These are phyloP conservation scores for Drosophila kurseongensis DNA, from an alignment of 1,140 invertebrate genomes.

Conservation along the genomic window DNA sequence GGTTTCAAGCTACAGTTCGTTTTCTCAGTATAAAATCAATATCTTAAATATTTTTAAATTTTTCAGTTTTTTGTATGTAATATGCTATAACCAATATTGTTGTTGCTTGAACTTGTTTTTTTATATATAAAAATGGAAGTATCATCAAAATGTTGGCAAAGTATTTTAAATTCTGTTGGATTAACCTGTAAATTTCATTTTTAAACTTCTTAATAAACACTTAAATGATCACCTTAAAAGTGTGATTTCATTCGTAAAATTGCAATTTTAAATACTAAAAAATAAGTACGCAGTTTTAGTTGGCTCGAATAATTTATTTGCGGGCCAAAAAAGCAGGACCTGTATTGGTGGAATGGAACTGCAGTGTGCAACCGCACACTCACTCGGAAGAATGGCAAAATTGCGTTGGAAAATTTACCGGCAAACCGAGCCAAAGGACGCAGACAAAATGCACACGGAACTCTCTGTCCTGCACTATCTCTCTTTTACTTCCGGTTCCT, in stretches of 20 bases:
- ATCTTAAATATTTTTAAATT: too few species aligned
- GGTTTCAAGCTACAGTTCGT: too few species aligned
- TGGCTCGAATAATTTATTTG: slow-evolving; percentile 38
- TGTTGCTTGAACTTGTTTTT: too few species aligned
- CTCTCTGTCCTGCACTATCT: slow-evolving; percentile 14
- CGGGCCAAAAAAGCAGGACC: slow-evolving; percentile 39
- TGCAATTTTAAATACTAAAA: not conserved
- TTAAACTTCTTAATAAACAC: too few species aligned
- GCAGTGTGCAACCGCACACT: slow-evolving; percentile 27
- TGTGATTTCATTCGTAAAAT: not conserved
- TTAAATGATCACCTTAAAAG: not conserved
- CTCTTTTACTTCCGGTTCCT: slow-evolving; percentile 11
- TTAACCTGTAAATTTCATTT: too few species aligned
- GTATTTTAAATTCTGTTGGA: too few species aligned
- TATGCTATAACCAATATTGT: too few species aligned
- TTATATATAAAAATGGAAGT: too few species aligned
- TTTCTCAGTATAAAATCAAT: too few species aligned
- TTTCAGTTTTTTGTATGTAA: too few species aligned
- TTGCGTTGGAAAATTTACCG: slow-evolving; percentile 72
- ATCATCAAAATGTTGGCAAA: too few species aligned
- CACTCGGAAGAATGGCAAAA: slow-evolving; percentile 51
- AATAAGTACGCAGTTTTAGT: not conserved
- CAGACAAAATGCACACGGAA: slow-evolving; percentile 52
- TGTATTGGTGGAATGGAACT: slow-evolving; percentile 5
- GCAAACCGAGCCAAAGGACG: slow-evolving; percentile 49